Conservation (phyloP, 1,140 invertebrate genomes). For the Sinella curviseta region DNA sequence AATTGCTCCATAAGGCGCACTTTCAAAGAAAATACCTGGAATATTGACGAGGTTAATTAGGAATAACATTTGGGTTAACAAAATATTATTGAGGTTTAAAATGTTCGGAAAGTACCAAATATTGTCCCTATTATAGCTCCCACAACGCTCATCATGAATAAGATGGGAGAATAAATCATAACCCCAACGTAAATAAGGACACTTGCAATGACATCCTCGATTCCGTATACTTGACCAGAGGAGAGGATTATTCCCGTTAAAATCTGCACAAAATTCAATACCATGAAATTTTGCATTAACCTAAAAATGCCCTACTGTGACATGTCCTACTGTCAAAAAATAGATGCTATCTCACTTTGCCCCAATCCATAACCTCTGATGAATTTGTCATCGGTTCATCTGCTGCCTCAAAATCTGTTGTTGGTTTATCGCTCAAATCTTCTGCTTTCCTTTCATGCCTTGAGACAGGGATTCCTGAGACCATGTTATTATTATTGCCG, state of each 20-base stretch:
- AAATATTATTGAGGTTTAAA: too few species aligned
- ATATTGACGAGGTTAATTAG: too few species aligned
- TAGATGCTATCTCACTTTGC: conserved; percentile 13
- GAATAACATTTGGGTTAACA: too few species aligned
- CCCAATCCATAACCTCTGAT: conserved; percentile 22
- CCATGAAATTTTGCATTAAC: conserved; percentile 2
- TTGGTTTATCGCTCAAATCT: background rate
- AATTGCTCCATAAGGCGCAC: conserved; percentile 50
- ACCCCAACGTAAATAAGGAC: conserved; percentile 56
- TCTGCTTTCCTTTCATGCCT: background rate
- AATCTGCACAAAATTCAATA: conserved; percentile 51
- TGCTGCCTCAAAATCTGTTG: background rate
- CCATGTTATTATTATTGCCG: too few species aligned
- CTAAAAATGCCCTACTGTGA: background rate
- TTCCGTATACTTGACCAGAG: conserved; percentile 55
- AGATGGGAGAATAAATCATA: conserved; percentile 57
- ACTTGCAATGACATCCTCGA: conserved; percentile 53
- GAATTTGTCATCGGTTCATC: background rate
- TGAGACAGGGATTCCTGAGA: background rate
- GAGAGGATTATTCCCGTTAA: conserved; percentile 55
- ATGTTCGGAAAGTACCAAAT: too few species aligned
- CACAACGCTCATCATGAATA: conserved; percentile 54
- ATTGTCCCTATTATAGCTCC: conserved; percentile 55
- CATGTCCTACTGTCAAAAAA: background rate
- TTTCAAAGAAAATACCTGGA: conserved; percentile 33